Evolutionary conservation across 2,888 invertebrate genomes (phyloP).

Genomic region (Xestia c-nigrum): DNA sequence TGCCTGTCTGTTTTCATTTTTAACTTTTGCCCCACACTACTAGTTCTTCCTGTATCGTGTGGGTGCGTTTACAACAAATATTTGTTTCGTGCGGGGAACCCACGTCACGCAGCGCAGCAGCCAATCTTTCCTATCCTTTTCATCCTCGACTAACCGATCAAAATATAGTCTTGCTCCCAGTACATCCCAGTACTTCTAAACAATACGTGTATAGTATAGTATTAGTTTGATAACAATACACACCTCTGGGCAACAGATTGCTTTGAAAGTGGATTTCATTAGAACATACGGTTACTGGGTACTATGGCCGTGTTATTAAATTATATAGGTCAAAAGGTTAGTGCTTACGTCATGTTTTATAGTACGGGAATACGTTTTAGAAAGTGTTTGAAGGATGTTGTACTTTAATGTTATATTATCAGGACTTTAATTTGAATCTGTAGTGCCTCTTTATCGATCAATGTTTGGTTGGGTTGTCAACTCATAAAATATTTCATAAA

Average conservation of each 20-base stretch:
- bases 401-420: neutral
- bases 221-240: conserved; percentile 83
- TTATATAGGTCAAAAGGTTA: conserved; percentile 67
- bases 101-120: too few species aligned
- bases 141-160: too few species aligned
- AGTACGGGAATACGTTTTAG: conserved; percentile 38
- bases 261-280: conserved; percentile 86
- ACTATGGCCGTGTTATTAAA: conserved; percentile 63
- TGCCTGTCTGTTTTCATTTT: too few species aligned
- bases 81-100: too few species aligned
- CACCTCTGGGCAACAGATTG: conserved; percentile 81
- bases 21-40: too few species aligned
- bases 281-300: conserved; percentile 76
- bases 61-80: too few species aligned
- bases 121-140: too few species aligned
- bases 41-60: neutral
- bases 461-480: neutral
- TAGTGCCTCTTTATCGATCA: neutral
- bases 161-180: conserved; percentile 32
- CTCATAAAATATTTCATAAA: too few species aligned
- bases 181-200: conserved; percentile 44
- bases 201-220: conserved; percentile 74
- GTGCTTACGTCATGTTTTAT: conserved; percentile 59
- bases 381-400: conserved; percentile 48
- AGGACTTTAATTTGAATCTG: neutral